Conservation (phyloP, 2,113 vertebrate species). For the Mesembrinibis cayennensis region DNA sequence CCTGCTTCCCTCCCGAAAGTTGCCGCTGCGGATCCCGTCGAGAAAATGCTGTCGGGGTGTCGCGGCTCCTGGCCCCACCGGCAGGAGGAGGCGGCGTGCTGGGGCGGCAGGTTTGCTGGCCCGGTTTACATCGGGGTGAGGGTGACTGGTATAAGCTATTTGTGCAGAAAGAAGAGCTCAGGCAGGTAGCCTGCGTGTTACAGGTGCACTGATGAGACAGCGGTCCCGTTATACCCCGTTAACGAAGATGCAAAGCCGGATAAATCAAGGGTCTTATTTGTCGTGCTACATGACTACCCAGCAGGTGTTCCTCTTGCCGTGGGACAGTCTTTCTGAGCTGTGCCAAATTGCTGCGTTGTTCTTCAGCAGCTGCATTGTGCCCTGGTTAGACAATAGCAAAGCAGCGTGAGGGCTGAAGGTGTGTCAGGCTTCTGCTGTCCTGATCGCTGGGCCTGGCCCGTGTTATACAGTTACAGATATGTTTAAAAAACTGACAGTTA, state of each 20-base stretch:
- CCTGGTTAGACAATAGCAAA: neutral
- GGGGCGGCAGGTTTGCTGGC: rapidly evolving
- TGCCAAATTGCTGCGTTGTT: neutral
- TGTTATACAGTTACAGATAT: rapidly evolving
- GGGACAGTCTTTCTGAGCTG: neutral
- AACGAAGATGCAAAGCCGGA: rapidly evolving
- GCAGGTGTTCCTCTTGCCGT: neutral
- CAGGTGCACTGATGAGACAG: rapidly evolving
- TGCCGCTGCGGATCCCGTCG: rapidly evolving
- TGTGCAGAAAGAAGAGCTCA: neutral
- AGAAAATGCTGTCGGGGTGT: rapidly evolving
- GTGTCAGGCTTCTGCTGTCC: neutral
- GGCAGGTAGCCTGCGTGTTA: rapidly evolving
- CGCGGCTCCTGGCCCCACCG: neutral
- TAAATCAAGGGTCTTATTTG: neutral
- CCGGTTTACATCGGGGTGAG: rapidly evolving
- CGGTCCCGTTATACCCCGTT: rapidly evolving
- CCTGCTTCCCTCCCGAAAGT: too few relatives aligned
- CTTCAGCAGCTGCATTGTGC: neutral
- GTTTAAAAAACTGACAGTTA: neutral
- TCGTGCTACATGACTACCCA: rapidly evolving
- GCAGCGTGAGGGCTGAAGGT: neutral
- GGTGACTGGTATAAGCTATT: rapidly evolving
- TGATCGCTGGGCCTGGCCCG: neutral
- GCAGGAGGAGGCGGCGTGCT: neutral